Evolutionary conservation across 92 coral and sea anemone genomes (phyloP), one percentile per base, ranked within the genome.

Genomic region (Scolanthus callimorphus): DNA sequence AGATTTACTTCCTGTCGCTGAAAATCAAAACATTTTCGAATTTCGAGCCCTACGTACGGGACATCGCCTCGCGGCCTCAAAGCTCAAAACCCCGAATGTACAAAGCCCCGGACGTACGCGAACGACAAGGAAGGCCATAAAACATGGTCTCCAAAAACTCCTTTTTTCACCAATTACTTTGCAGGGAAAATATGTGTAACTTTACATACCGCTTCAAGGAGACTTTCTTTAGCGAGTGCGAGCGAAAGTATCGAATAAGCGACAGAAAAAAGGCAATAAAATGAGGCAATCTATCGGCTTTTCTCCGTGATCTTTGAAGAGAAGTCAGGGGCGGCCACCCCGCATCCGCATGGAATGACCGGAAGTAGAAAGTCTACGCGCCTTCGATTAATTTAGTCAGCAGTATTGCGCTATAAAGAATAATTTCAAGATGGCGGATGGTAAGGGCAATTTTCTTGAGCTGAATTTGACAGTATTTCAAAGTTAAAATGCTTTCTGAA

Each of bases 31-130:
- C 51, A 73, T 38, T 55, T 87, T 87, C 96, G 90, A 87, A 87
- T 82, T 83, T 82, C 79, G 90, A 77, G 86, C 96, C 83, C 79
- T 31, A 88, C 97, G 97, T 92, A 96, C 98, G 98, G 98, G 98
- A 92, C 79, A 85, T 79, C 76, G 50, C 41, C 53, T 31, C 51
- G 55, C 61, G 71, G 61, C n/a, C n/a, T 41, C 50, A 63, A 60
- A 28, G 45, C 28, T 46, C 77, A 88, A 82, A 92, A 72, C 71
- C 98, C 96, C 98, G 98, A 92, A 92, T 91, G 97, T 91, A 70
- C 81, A 88, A 91, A 80, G 67, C 69, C 96, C 96, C 96, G 98
- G 78, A 92, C 96, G 84, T 85, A 73, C n/a, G n/a, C n/a, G n/a
- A n/a, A n/a, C n/a, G 73, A 60, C 38, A 68, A 9, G 17, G 17